Conservation (phyloP, 2,888 invertebrate species). For the Camptogramma bilineatum region DNA sequence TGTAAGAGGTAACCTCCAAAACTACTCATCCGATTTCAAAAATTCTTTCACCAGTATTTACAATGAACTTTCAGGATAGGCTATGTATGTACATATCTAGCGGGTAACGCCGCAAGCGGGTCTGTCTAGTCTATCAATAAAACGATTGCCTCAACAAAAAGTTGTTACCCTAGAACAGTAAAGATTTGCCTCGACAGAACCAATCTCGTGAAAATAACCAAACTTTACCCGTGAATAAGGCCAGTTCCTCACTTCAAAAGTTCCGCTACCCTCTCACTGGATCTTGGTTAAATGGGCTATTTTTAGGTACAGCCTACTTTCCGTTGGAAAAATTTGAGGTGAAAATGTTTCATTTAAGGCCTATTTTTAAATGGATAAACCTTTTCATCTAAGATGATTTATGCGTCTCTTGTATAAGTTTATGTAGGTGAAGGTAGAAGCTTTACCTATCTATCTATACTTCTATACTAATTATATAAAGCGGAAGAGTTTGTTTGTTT, state of each 20-base stretch:
- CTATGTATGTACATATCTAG: too few species aligned
- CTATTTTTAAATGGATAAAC: neutral
- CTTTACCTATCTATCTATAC: too few species aligned
- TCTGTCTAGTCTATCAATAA: neutral
- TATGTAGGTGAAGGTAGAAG: too few species aligned
- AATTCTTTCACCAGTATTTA: too few species aligned
- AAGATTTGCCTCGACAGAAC: constrained; percentile 22
- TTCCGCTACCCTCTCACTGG: constrained; percentile 43
- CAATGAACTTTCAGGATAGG: too few species aligned
- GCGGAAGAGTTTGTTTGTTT: too few species aligned
- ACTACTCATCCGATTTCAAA: too few species aligned
- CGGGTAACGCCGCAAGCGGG: too few species aligned
- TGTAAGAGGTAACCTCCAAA: too few species aligned
- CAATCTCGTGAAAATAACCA: constrained; percentile 22
- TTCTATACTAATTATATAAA: too few species aligned
- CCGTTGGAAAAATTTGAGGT: constrained; percentile 3
- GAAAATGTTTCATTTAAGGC: neutral
- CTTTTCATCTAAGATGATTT: neutral
- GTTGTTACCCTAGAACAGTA: constrained; percentile 13
- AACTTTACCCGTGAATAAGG: constrained; percentile 46
- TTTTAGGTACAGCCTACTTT: constrained; percentile 61
- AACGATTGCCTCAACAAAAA: constrained; percentile 8
- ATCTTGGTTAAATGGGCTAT: constrained; percentile 63
- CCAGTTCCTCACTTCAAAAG: constrained; percentile 54
- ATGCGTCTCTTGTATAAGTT: too few species aligned